Evolutionary conservation across 2,888 invertebrate species (phyloP), one percentile per base, ranked within the genome.

Genomic region (Phyllotreta striolata): DNA sequence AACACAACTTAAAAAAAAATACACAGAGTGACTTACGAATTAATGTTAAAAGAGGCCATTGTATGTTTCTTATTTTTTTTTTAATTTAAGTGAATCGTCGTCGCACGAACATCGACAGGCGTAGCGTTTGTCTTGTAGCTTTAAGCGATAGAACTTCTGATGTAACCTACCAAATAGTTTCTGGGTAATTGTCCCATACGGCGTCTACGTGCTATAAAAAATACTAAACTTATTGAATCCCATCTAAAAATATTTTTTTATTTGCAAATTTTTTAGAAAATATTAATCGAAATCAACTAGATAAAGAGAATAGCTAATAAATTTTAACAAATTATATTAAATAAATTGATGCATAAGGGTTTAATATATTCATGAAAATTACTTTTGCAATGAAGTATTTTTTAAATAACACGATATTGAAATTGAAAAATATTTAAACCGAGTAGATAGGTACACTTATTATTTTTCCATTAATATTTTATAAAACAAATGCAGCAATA

Each of bases 151-250:
- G 52, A 52, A 52, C 52, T 52, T 38, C 38, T 52, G 52, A 52
- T 52, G 13, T 79, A 90, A 78, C 92, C 92, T 82, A 91, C 90
- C 79, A 91, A 89, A 83, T 90, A 91, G 83, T 92, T 93, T 82
- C 91, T 90, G 73, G 89, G 88, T 84, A 89, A 88, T 83, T 90
- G 89, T 81, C 90, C 91, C 86, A 89, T 85, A 81, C 93, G 90
- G 79, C 90, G 89, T 82, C 89, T 85, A 80, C 93, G 92, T 81
- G 86, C 90, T 88, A 86, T 81, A 86, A 85, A 72, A 78, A 77
- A 73, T 74, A 78, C 63, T 58, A 49, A 59, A 57, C 49, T 13
- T 38, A 54, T 41, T 41, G 47, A 39, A 24, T 3, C 24, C 24
- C 4, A 24, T 24, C 24, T 24, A 24, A 3, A 24, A 24, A 24